Evolutionary conservation across 2,113 vertebrate species (phyloP).

Genomic region (Pelmatolapia mariae): DNA sequence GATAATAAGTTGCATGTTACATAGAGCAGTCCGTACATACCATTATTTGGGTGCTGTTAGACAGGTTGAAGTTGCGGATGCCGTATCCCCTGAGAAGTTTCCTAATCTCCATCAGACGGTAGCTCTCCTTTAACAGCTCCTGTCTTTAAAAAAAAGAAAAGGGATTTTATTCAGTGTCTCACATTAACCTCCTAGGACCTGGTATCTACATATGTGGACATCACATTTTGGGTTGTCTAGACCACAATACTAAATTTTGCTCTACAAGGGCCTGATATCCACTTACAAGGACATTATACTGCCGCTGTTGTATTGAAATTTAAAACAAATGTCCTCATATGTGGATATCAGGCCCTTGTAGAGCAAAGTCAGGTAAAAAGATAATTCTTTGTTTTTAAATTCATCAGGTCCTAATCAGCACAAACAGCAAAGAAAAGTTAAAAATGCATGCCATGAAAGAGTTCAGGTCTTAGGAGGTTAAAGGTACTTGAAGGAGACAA

Average conservation of each 20-base stretch:
- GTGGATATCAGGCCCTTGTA: not conserved
- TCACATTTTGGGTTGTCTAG: not conserved
- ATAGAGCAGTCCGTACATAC: slow-evolving; percentile 51
- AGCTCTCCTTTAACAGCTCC: slow-evolving; percentile 87
- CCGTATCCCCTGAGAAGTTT: slow-evolving; percentile 88
- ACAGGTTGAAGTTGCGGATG: slow-evolving; percentile 85
- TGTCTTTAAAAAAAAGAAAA: slow-evolving; percentile 67
- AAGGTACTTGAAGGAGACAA: not conserved
- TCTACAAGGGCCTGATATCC: not conserved
- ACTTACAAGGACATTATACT: not conserved
- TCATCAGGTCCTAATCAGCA: not conserved
- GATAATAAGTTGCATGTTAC: not conserved
- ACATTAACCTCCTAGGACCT: not conserved
- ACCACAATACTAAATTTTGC: not conserved
- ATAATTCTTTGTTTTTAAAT: not conserved
- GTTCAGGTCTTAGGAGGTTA: not conserved
- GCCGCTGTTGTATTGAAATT: not conserved
- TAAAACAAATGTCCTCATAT: not conserved
- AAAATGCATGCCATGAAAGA: not conserved
- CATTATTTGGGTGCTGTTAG: slow-evolving; percentile 83
- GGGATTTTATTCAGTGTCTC: not conserved
- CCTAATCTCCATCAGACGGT: slow-evolving; percentile 92
- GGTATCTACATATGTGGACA: not conserved
- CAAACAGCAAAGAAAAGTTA: not conserved
- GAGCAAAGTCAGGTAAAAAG: not conserved